A percentile compares a stretch with the other conserved stretches of the same genome.
phyloP scores from a whole-genome alignment of 2,797 vertebrate species.

The Helostoma temminkii region DNA sequence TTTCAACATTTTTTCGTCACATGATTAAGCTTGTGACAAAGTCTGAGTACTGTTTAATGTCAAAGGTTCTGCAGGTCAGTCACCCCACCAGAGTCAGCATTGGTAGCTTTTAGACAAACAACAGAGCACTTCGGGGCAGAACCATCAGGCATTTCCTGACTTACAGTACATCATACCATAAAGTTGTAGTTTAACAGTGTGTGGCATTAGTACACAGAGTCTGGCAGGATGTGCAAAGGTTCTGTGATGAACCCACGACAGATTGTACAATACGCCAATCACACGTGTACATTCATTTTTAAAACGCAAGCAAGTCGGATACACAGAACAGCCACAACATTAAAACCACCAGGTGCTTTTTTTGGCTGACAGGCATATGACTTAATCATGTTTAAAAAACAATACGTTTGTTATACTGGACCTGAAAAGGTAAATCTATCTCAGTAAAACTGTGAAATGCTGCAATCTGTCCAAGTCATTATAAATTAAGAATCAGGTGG shows the following conservation, averaged over 20 bases:
- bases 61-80: slow-evolving; percentile 10
- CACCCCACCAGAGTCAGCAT: neutral
- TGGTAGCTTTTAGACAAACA: neutral
- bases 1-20: neutral
- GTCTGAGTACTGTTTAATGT: neutral
- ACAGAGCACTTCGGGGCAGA: neutral
- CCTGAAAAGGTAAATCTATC: neutral
- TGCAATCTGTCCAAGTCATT: neutral
- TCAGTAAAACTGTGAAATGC: neutral
- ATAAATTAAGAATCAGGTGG: neutral
- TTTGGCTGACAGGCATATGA: no score
- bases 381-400: neutral
- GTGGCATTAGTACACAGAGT: neutral
- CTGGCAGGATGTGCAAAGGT: slow-evolving; percentile 9
- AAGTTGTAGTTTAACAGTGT: neutral
- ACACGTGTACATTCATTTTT: neutral
- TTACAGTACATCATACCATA: neutral
- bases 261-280: neutral
- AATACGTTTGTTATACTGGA: neutral
- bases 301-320: neutral
- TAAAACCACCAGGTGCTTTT: no score
- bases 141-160: neutral
- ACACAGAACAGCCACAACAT: no score
- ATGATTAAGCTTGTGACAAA: slow-evolving; percentile 6
- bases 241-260: neutral